phyloP scores from a whole-genome alignment of 2,113 vertebrate genomes.

The Meriones unguiculatus region DNA sequence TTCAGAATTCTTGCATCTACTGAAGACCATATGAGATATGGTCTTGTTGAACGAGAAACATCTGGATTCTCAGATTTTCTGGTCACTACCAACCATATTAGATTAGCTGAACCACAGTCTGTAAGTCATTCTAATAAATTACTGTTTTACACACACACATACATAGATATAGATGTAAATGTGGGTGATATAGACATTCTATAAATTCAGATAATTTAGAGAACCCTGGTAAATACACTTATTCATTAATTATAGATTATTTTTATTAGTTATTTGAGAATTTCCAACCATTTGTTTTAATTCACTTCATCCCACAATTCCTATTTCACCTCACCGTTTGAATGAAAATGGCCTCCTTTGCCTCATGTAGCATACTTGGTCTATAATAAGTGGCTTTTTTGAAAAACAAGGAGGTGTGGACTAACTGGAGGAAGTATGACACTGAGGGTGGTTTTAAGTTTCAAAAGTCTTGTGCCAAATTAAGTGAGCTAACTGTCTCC shows the following conservation, averaged over 20 bases:
- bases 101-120: neutral
- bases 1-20: neutral
- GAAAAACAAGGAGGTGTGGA: neutral
- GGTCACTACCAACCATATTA: neutral
- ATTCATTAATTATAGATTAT: neutral
- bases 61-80: neutral
- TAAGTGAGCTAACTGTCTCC: neutral
- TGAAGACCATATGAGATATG: neutral
- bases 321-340: too few relatives aligned
- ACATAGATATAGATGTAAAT: neutral
- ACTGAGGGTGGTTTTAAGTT: neutral
- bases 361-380: neutral
- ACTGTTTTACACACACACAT: too few relatives aligned
- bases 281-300: neutral
- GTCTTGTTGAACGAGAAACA: neutral
- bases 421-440: neutral
- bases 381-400: neutral
- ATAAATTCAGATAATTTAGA: neutral
- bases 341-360: neutral
- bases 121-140: neutral
- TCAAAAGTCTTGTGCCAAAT: neutral
- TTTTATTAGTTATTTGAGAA: neutral
- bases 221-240: neutral
- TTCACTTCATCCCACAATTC: neutral
- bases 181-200: neutral